phyloP scores from a whole-genome alignment of 1,140 invertebrate genomes.

The Macrobrachium rosenbergii region DNA sequence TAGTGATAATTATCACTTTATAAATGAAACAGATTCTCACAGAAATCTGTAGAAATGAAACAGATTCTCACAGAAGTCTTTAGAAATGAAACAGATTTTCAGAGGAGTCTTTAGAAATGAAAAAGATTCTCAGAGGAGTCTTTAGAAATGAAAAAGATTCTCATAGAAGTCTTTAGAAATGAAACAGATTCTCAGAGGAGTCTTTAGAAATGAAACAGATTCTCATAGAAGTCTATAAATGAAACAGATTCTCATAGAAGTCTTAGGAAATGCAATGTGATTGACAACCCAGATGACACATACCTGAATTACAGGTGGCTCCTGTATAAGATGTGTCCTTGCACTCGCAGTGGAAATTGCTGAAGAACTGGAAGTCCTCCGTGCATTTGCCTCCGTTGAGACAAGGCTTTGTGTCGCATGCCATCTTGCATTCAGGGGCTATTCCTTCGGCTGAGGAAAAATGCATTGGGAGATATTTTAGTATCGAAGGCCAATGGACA shows the following conservation, averaged over 20 bases:
- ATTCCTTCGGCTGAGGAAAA: slow-evolving; percentile 32
- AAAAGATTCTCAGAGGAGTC: too few relatives aligned
- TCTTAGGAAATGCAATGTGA: background rate
- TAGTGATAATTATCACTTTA: too few relatives aligned
- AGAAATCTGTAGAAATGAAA: background rate
- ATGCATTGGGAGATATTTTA: background rate
- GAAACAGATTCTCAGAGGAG: too few relatives aligned
- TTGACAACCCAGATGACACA: background rate
- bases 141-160: background rate
- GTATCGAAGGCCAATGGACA: background rate
- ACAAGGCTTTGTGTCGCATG: slow-evolving; percentile 32
- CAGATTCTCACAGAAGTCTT: background rate
- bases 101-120: background rate
- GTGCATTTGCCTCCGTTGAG: slow-evolving; percentile 35
- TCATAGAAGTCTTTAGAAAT: background rate
- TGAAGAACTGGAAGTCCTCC: slow-evolving; percentile 42
- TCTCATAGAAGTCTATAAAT: background rate
- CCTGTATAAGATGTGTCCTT: slow-evolving; percentile 38
- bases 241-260: too few relatives aligned
- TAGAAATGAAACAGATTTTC: background rate
- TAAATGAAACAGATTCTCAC: too few relatives aligned
- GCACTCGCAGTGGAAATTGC: slow-evolving; percentile 47
- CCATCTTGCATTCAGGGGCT: slow-evolving; percentile 17
- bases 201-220: background rate
- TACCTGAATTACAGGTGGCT: slow-evolving; percentile 25